Conservation (phyloP, 2,797 vertebrate species). For the Sciaenops ocellatus region DNA sequence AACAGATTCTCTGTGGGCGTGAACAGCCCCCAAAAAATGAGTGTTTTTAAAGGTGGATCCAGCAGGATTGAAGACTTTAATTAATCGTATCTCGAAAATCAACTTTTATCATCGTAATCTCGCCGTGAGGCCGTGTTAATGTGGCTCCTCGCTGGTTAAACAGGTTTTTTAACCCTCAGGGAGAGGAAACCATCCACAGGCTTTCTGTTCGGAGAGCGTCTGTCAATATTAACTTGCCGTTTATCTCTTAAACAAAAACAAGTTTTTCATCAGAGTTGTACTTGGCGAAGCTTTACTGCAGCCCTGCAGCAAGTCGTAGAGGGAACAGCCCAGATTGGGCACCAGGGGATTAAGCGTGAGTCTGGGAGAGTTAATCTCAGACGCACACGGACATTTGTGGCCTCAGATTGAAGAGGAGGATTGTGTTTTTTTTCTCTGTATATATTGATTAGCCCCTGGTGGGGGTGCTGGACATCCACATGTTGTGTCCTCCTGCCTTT, state of each 20-base stretch:
- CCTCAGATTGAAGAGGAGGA: slow-evolving; percentile 62
- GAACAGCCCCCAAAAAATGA: background rate
- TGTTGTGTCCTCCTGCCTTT: slow-evolving; percentile 70
- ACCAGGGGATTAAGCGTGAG: slow-evolving; percentile 65
- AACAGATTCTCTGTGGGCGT: background rate
- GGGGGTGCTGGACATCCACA: slow-evolving; percentile 69
- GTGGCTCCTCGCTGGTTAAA: slow-evolving; percentile 27
- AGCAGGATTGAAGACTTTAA: background rate
- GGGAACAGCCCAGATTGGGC: slow-evolving; percentile 68
- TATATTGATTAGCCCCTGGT: slow-evolving; percentile 78
- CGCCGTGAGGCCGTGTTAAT: background rate
- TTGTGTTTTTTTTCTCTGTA: slow-evolving; percentile 19
- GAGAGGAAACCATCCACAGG: slow-evolving; percentile 15
- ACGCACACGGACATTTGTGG: slow-evolving; percentile 59
- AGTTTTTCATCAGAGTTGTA: background rate
- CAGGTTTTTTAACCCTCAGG: slow-evolving; percentile 30
- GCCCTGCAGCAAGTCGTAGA: slow-evolving; percentile 21
- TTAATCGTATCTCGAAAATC: background rate
- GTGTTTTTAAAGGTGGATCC: background rate
- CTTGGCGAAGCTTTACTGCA: slow-evolving; percentile 16
- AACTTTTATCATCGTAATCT: background rate
- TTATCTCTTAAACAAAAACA: slow-evolving; percentile 15
- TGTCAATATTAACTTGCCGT: slow-evolving; percentile 1
- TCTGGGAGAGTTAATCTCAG: slow-evolving; percentile 76
- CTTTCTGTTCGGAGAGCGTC: background rate